Base-by-base conservation (phyloP, 2,113 vertebrate species). In the Neotragus moschatus region DNA sequence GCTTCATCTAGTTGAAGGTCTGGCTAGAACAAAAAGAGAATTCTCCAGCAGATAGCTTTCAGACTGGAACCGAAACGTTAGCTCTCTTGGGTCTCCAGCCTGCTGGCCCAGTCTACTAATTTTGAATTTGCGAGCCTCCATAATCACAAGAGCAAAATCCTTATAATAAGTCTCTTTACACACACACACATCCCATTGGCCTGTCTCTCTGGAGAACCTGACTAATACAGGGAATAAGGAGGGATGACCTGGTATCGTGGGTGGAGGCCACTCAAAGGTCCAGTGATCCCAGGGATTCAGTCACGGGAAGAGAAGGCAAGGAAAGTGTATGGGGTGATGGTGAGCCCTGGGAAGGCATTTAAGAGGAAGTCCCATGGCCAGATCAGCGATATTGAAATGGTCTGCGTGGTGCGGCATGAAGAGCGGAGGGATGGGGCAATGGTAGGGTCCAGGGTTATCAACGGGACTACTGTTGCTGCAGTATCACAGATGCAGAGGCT, bases 21-120 rank as follows among this genome's bases (percentile, higher is more conserved):
- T 88, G 53, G 93, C 30, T 28, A 58, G 28, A 51, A 36, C 89
- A 75, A 43, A n/a, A 80, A 56, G 93, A 95, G 39, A 77, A 28
- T 60, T 60, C 43, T 81, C 85, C 28, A 63, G 45, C 28, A 30
- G 49, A 43, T 7, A 19, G 79, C 70, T 55, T 53, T 77, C 55
- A 36, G 56, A 77, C 75, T 66, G 14, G 39, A 58, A 84, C 51
- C 19, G 25, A 36, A 85, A 39, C 14, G 58, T 21, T 33, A 21
- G 30, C 45, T 70, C 36, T 43, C n/a, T 43, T 66, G 12, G 21
- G 39, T 33, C 75, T 82, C 53, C 36, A 51, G 53, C 26, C 6
- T 63, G 53, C 23, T 25, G 39, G 56, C 39, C 53, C 56, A 56
- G 45, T 58, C 61, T 91, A 25, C 30, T 53, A 33, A 51, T 26